Conservation (phyloP, 2,888 invertebrate species). For the Hypolimnas misippus region DNA sequence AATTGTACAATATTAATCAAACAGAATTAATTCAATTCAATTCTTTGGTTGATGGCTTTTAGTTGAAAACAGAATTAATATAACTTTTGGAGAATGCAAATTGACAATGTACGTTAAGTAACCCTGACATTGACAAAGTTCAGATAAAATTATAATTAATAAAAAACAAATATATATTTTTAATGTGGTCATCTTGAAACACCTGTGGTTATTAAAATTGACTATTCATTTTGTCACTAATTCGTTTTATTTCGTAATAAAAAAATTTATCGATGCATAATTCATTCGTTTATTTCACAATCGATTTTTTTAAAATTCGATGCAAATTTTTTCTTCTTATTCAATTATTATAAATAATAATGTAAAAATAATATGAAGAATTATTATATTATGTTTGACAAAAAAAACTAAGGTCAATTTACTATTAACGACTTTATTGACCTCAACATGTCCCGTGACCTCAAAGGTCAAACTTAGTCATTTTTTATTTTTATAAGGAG, state of each 20-base stretch:
- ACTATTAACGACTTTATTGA: not conserved
- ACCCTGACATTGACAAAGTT: not conserved
- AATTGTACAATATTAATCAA: no score
- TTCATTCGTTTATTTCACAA: not conserved
- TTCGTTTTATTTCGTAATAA: not conserved
- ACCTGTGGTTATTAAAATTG: not conserved
- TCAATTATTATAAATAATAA: not conserved
- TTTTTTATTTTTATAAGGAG: not conserved
- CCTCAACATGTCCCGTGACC: not conserved
- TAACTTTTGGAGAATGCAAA: no score
- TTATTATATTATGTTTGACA: no score
- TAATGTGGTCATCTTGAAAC: no score
- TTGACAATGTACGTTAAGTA: no score
- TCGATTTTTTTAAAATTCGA: no score
- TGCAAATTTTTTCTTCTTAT: not conserved
- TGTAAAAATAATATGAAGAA: no score
- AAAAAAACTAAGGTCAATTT: not conserved
- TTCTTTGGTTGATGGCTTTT: no score
- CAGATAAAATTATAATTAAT: not conserved
- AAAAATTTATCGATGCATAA: not conserved
- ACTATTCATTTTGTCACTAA: not conserved
- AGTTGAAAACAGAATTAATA: no score
- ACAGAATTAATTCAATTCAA: no score
- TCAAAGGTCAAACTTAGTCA: constrained; percentile 4
- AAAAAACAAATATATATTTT: no score